phyloP scores from a whole-genome alignment of 35 echinoderm and acorn worm genomes.

The Strongylocentrotus purpuratus region DNA sequence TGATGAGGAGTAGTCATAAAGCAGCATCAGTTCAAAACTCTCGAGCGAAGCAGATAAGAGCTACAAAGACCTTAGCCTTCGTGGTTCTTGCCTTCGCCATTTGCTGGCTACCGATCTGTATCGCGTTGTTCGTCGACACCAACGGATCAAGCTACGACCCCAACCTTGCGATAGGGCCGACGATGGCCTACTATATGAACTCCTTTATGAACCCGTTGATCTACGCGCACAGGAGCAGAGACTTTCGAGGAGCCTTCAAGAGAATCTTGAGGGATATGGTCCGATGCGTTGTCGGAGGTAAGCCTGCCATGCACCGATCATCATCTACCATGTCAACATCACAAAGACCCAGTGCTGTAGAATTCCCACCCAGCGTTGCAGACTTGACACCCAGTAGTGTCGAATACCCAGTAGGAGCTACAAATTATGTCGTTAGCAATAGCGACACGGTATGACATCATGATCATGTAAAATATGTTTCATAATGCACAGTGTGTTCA shows the following conservation, averaged over 20 bases:
- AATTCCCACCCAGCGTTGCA: not conserved
- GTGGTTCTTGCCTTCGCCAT: constrained; percentile 19
- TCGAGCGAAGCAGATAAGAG: not conserved
- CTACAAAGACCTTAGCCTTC: constrained; percentile 14
- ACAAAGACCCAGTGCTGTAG: not conserved
- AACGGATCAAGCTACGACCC: constrained; percentile 1
- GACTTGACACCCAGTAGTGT: not conserved
- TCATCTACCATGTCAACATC: not conserved
- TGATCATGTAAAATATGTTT: no score
- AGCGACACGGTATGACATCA: not conserved
- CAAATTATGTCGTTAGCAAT: not conserved
- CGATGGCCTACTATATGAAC: not conserved
- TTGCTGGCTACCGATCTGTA: not conserved
- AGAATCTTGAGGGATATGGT: not conserved
- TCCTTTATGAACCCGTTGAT: constrained; percentile 19
- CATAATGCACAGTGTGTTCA: not conserved
- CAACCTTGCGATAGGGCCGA: not conserved
- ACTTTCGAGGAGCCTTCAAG: constrained; percentile 17
- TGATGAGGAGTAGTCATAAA: not conserved
- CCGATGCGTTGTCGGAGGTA: not conserved
- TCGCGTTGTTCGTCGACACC: not conserved
- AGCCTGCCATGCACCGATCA: not conserved
- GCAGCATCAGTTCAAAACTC: not conserved
- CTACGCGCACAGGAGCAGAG: not conserved
- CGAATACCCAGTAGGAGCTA: not conserved